Percentiles rank a stretch among this genome's conserved stretches.
These are phyloP conservation scores for Boloria euphrosyne DNA, from an alignment of 2,888 invertebrate genomes.

Conservation along the genomic window DNA sequence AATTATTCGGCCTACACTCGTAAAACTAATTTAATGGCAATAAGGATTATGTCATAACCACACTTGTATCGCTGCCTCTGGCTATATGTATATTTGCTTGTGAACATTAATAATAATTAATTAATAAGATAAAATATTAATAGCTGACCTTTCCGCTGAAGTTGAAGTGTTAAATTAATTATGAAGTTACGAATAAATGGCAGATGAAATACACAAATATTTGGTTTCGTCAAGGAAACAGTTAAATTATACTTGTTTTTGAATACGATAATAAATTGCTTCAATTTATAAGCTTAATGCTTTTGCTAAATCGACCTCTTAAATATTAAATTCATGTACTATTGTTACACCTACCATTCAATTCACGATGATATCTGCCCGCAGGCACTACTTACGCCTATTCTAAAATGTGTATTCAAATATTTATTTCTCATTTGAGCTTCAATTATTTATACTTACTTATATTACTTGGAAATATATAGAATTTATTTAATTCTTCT, in stretches of 20 bases:
- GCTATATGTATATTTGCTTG: slow-evolving; percentile 7
- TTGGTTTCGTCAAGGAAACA: background rate
- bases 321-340: slow-evolving; percentile 12
- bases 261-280: background rate
- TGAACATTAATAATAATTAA: slow-evolving; percentile 15
- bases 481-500: background rate
- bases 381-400: slow-evolving; percentile 18
- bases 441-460: slow-evolving; percentile 2
- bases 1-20: slow-evolving; percentile 8
- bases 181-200: slow-evolving; percentile 20
- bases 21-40: slow-evolving; percentile 16
- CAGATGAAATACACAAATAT: slow-evolving; percentile 13
- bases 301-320: slow-evolving; percentile 10
- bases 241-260: background rate
- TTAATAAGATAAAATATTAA: slow-evolving; percentile 25
- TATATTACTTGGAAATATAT: background rate
- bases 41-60: slow-evolving; percentile 17
- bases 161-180: slow-evolving; percentile 24
- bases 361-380: slow-evolving; percentile 15
- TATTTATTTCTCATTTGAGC: slow-evolving; percentile 15
- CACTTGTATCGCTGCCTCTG: slow-evolving; percentile 16
- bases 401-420: slow-evolving; percentile 15
- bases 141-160: slow-evolving; percentile 20
- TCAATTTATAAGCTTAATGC: slow-evolving; percentile 9
- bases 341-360: slow-evolving; percentile 14